Percentiles rank a stretch among this genome's conserved stretches.
phyloP scores from a whole-genome alignment of 1,140 invertebrate genomes.

The Helicorthomorpha holstii region DNA sequence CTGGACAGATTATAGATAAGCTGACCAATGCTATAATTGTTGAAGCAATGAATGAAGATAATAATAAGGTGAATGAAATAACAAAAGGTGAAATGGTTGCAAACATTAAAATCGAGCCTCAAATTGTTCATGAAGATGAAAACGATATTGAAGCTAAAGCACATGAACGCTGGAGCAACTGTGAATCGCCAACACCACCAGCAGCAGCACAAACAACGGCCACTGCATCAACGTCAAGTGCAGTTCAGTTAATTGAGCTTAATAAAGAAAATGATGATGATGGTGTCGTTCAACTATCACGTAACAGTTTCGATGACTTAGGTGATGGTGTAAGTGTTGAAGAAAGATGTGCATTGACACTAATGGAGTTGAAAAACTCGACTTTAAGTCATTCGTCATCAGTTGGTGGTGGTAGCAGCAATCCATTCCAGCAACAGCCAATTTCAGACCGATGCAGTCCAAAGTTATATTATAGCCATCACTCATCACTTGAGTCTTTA shows the following conservation, averaged over 20 bases:
- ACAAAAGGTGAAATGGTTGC: slow-evolving; percentile 3
- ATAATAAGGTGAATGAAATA: slow-evolving; percentile 12
- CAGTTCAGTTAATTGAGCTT: neutral
- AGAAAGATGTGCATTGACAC: slow-evolving; percentile 6
- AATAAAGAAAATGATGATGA: neutral
- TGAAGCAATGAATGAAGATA: neutral
- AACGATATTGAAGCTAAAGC: slow-evolving; percentile 10
- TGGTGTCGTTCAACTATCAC: neutral
- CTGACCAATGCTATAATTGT: neutral
- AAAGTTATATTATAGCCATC: neutral
- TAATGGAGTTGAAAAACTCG: slow-evolving; percentile 6
- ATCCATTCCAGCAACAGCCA: neutral
- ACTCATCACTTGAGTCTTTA: neutral
- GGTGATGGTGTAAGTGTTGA: slow-evolving; percentile 5
- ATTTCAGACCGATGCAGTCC: neutral
- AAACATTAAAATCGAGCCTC: slow-evolving; percentile 1
- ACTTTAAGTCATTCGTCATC: slow-evolving; percentile 6
- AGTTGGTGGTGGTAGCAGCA: slow-evolving; percentile 8
- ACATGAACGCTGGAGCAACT: neutral
- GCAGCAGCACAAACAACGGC: too few relatives aligned
- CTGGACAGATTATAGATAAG: neutral
- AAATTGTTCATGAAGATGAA: slow-evolving; percentile 8
- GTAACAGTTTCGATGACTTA: slow-evolving; percentile 4
- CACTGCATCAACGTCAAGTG: neutral
- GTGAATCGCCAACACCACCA: neutral